A percentile compares a stretch with the other conserved stretches of the same genome.
Conservation (phyloP, 2,797 vertebrate species). For the Gymnothorax javanicus region DNA sequence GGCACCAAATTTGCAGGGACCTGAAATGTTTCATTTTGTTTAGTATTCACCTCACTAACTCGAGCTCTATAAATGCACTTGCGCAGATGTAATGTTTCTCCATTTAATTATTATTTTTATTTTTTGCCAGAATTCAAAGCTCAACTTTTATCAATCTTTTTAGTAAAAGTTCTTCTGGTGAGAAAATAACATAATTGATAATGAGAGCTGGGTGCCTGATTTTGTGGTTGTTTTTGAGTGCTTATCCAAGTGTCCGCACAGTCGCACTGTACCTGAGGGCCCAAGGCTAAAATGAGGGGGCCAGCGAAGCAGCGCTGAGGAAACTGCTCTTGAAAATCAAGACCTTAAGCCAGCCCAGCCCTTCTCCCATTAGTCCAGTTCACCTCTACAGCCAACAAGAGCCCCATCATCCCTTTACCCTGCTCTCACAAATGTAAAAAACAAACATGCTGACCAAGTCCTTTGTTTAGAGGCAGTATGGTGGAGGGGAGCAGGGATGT, state of each 20-base stretch:
- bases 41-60: neutral
- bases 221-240: neutral
- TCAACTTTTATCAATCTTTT: neutral
- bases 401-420: neutral
- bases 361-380: constrained; percentile 3
- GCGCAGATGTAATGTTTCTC: neutral
- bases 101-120: too few species aligned
- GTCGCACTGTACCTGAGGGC: neutral
- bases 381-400: neutral
- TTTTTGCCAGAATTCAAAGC: neutral
- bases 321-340: constrained; percentile 29
- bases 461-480: neutral
- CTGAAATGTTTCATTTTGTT: too few species aligned
- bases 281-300: constrained; percentile 8
- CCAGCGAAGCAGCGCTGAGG: constrained; percentile 15
- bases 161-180: neutral
- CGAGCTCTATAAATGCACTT: neutral
- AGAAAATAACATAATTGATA: neutral
- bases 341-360: neutral
- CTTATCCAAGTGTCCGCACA: constrained; percentile 28
- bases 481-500: constrained; percentile 35
- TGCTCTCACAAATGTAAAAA: neutral
- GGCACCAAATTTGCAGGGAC: neutral
- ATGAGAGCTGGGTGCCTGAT: neutral
- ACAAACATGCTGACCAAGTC: neutral